Base-by-base conservation (phyloP, 2,113 vertebrate species). In the Struthio camelus region DNA sequence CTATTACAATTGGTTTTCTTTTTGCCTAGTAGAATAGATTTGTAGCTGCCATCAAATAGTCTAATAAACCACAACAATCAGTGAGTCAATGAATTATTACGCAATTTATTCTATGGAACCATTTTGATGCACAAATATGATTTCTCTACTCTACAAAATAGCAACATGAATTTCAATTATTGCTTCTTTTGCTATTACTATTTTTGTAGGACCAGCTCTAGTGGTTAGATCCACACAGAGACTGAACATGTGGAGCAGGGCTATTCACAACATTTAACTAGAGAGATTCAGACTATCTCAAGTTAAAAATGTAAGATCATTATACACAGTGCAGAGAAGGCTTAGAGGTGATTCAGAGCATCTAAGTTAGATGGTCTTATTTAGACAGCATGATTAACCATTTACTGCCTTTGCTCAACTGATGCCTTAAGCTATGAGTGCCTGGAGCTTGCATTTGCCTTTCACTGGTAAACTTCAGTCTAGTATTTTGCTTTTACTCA, bases 1-100 rank as follows among this genome's bases (percentile, higher is more conserved):
- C 44, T 64, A 62, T 82, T 73, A 40, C 7, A 85, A 65, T 65
- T 69, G 30, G 3, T 62, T 85, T 85, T 77, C 30, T 62, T 85
- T 96, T 91, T 62, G 14, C 27, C 48, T 85, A 36, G 53, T 44
- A 69, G n/a, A 76, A 25, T 54, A 92, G 44, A 81, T 84, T 85
- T 93, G 67, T 75, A 59, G 64, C 58, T 94, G 65, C 54, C 32
- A 78, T 71, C 64, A 78, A 20, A 1, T 1, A 80, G 70, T 40
- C 81, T 89, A 70, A 91, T 77, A 94, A 94, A 93, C 46, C 85
- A 54, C 40, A 87, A 48, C 30, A 59, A 89, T 79, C 65, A 80
- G 38, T 66, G 72, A 50, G n/a, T 85, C 36, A 50, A n/a, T 66
- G 19, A 89, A 58, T 85, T 93, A 76, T 82, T 79, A 62, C 19